Evolutionary conservation across 2,797 vertebrate species (phyloP).

Genomic region (Takifugu ocellatus): DNA sequence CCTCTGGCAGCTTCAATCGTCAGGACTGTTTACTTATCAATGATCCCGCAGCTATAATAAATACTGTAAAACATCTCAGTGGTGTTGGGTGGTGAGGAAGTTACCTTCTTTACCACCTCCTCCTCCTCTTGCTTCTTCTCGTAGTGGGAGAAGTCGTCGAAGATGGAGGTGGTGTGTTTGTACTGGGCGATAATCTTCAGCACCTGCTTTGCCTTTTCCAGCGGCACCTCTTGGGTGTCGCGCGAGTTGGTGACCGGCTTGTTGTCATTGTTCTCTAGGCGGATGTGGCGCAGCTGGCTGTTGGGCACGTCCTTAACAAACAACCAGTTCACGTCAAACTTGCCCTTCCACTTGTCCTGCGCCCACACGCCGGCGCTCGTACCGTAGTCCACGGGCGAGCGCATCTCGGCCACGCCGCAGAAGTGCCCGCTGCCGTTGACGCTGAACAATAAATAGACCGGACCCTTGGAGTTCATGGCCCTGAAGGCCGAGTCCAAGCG

Average conservation of each 20-base stretch:
- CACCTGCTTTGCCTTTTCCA: constrained; percentile 98
- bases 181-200: constrained; percentile 96
- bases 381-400: constrained; percentile 96
- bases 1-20: no score
- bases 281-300: constrained; percentile 95
- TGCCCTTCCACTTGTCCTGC: constrained; percentile 99
- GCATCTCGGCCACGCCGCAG: constrained; percentile 97
- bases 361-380: constrained; percentile 99
- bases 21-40: no score
- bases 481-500: constrained; percentile 93
- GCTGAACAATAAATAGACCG: constrained; percentile 94
- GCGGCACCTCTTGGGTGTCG: constrained; percentile 97
- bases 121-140: constrained; percentile 99
- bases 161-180: constrained; percentile 99
- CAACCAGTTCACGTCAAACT: constrained; percentile 98
- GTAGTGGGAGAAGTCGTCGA: constrained; percentile 98
- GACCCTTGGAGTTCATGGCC: constrained; percentile 85
- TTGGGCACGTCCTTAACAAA: constrained; percentile 99
- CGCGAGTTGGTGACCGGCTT: constrained; percentile 99
- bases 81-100: no score
- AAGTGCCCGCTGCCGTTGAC: constrained; percentile 98
- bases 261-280: constrained; percentile 99
- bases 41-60: no score
- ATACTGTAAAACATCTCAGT: no score
- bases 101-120: constrained; percentile 96